Evolutionary conservation across 2,888 invertebrate species (phyloP), one percentile per base, ranked within the genome.

Genomic region (Quadriops clusia): DNA sequence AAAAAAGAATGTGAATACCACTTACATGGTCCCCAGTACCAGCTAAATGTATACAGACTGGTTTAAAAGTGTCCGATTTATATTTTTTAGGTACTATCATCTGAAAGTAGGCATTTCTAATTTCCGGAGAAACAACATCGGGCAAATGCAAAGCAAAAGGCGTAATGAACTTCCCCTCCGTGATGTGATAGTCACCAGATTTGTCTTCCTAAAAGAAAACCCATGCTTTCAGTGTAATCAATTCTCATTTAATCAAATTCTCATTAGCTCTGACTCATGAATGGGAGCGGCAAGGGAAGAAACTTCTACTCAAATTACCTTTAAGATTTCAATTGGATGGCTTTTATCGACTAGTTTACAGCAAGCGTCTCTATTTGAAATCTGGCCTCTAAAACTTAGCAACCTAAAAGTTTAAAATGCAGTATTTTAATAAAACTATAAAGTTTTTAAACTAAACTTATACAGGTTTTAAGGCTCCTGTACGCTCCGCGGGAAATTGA

Each of bases 1-100:
- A n/a, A n/a, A n/a, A n/a, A 17, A 23, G n/a, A 8, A 12, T 34
- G 7, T 10, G 15, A 22, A 28, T 5, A 9, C 8, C 12, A 63
- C 75, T 68, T 68, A 90, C 90, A 69, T 98, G 97, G 65, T 98
- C 97, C 23, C 97, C 98, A 22, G 98, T 98, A 16, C 95, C 95
- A 15, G 97, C 95, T 42, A 97, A 68, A 54, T 97, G 95, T 40
- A 98, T 69, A 57, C 94, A 94, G 18, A 95, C 70, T 3, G 90
- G 90, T 51, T 80, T 82, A 45, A 72, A 69, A 10, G 66, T 63
- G 33, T 72, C 61, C 0, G 68, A 68, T 30, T 56, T 60, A 91
- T 93, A 94, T 44, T 76, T 72, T 15, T 72, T 64, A 0, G 94
- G 94, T 41, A 94, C 53, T 17, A 94, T 53, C 37, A 85, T 71